Base-by-base conservation (phyloP, 2,797 vertebrate species). In the Pygocentrus nattereri region DNA sequence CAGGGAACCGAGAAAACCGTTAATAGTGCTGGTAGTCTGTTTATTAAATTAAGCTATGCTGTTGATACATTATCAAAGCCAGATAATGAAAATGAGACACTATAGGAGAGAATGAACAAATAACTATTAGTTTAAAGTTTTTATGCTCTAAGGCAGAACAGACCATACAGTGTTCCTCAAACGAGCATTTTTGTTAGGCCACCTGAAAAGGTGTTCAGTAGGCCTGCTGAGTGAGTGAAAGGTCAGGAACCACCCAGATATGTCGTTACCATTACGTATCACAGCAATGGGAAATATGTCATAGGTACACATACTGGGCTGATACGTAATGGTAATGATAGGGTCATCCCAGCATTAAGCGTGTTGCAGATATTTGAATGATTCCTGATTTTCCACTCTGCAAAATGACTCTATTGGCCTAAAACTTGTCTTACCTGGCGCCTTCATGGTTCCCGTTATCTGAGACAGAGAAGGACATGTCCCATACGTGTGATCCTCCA, bases 401-500 rank as follows among this genome's bases (percentile, higher is more conserved):
- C 27, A 44, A 3, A 23, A 16, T 25, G 16, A 7, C 47, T 4
- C 5, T 21, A 41, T 12, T 52, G 13, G 19, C 19, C 72, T 76
- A 6, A 23, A 54, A 49, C n/a, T 54, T 12, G 38, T 79, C 85
- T 78, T 86, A 80, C 85, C 83, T 80, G 65, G 11, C 2, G 41
- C 11, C 23, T 74, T 56, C 49, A 30, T 38, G 34, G 44, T 34
- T 56, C 4, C 64, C 31, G 52, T 41, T 74, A 52, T 72, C 61
- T 11, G 21, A 52, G 16, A 30, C 68, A 25, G 23, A 10, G 27
- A 3, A 19, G 16, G 21, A 83, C 83, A 74, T 83, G 16, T 90
- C 89, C 88, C 88, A 90, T 90, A 88, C 89, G 79, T 80, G 80
- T 54, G n/a, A 41, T 49, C 54, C 34, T 52, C 30, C n/a, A n/a